Percentiles rank a stretch among this genome's conserved stretches.
phyloP scores from a whole-genome alignment of 2,888 invertebrate species.

The Icerya purchasi region DNA sequence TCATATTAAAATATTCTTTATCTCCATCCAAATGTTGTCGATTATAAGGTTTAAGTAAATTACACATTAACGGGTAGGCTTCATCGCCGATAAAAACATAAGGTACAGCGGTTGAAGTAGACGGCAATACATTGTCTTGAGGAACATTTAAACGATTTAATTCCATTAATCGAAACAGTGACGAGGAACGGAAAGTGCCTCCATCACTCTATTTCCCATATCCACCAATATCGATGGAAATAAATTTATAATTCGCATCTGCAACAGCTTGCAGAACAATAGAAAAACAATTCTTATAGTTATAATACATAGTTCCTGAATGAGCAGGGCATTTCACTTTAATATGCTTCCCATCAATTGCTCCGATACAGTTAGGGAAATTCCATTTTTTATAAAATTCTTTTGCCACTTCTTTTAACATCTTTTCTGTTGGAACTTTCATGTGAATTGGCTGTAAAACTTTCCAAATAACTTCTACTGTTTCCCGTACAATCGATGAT shows the following conservation, averaged over 20 bases:
- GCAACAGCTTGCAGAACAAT: slow-evolving; percentile 12
- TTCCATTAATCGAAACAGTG: slow-evolving; percentile 4
- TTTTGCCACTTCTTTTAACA: too few relatives aligned
- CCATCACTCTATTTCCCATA: slow-evolving; percentile 3
- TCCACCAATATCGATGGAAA: slow-evolving; percentile 6
- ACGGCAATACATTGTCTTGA: background rate
- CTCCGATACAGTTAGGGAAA: too few relatives aligned
- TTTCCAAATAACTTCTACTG: too few relatives aligned
- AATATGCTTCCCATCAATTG: slow-evolving; percentile 11
- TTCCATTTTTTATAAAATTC: too few relatives aligned
- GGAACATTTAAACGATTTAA: background rate
- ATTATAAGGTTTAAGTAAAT: background rate
- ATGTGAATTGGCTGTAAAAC: too few relatives aligned
- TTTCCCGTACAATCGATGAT: too few relatives aligned
- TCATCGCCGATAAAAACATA: background rate
- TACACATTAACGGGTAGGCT: background rate
- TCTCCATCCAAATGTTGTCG: too few relatives aligned
- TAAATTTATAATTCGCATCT: too few relatives aligned
- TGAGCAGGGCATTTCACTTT: slow-evolving; percentile 10
- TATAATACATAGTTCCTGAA: slow-evolving; percentile 12
- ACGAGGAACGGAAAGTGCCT: too few relatives aligned
- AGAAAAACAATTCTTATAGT: slow-evolving; percentile 11
- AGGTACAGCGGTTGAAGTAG: background rate
- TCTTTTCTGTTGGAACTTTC: too few relatives aligned
- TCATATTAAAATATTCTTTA: too few relatives aligned